Evolutionary conservation across 30 jellyfish, hydroid and myxozoan genomes (phyloP), one percentile per base, ranked within the genome.

Genomic region (Hydra vulgaris): DNA sequence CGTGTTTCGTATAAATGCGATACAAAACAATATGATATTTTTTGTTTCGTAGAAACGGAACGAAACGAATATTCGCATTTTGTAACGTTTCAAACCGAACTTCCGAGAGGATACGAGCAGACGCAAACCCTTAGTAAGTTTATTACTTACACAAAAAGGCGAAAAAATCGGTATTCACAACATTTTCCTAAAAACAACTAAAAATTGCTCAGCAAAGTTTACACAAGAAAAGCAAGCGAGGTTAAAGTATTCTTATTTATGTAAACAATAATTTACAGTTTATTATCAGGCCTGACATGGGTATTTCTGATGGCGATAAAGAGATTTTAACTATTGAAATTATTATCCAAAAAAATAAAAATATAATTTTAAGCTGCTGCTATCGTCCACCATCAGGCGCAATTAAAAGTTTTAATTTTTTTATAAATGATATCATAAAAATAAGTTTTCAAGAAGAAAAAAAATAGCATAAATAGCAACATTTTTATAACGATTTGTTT

Each of bases 291-390:
- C 7, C 53, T 75, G 83, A 25, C 1, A 22, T 75, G 26, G 26
- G 25, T 20, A 75, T 25, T 25, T 75, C 83, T 0, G 83, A 75
- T 75, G 69, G 72, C 24, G 71, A 75, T 25, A 75, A 53, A 75
- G 83, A 75, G 66, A 25, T 75, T 54, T 54, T 75, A 23, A 25
- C 83, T 24, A 75, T 75, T 25, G 83, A 75, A 26, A 23, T 75
- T 75, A 75, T 75, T 75, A 27, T n/a, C 22, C 25, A 0, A 75
- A 75, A 53, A 26, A 75, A 75, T 25, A 75, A 75, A 75, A 75
- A 7, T 75, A 25, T 23, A 25, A 16, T 75, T 54, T 1, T 75
- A 26, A 75, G 72, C 53, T 75, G 71, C 56, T 75, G 83, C 66
- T 75, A 75, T 54, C 53, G 56, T n/a, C 83, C 83, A 17, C 83